phyloP scores from a whole-genome alignment of 2,888 invertebrate species.

The Orthosia cruda region DNA sequence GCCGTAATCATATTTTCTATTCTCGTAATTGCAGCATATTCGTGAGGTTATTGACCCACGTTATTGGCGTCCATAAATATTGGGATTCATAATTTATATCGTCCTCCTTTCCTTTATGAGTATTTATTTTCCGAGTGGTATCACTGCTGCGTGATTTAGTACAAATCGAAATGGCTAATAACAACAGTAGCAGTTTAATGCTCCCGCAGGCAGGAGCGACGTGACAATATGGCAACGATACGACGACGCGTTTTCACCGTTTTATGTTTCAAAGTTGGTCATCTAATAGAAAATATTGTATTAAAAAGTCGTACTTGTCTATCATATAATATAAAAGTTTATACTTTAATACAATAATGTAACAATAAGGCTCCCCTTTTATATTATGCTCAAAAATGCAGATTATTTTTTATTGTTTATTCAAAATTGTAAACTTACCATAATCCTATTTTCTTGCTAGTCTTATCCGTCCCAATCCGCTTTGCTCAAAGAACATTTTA shows the following conservation, averaged over 20 bases:
- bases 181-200: not conserved
- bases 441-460: conserved; percentile 1
- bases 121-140: conserved; percentile 44
- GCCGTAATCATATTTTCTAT: conserved; percentile 24
- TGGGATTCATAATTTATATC: conserved; percentile 48
- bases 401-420: not conserved
- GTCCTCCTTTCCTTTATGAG: conserved; percentile 23
- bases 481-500: not conserved
- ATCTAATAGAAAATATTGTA: too few species aligned
- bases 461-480: too few species aligned
- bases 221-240: too few species aligned
- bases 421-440: not conserved
- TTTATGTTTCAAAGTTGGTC: too few species aligned
- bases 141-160: conserved; percentile 35
- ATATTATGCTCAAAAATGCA: not conserved
- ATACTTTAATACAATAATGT: too few species aligned
- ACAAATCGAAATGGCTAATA: conserved; percentile 15
- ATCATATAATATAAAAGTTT: too few species aligned
- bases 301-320: too few species aligned
- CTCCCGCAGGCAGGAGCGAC: too few species aligned
- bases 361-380: not conserved
- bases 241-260: too few species aligned
- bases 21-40: conserved; percentile 25
- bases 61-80: conserved; percentile 49
- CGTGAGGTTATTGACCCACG: conserved; percentile 27